These are phyloP conservation scores for Chromoteleia sp. DNA, from an alignment of 2,888 invertebrate species.

Conservation along the genomic window DNA sequence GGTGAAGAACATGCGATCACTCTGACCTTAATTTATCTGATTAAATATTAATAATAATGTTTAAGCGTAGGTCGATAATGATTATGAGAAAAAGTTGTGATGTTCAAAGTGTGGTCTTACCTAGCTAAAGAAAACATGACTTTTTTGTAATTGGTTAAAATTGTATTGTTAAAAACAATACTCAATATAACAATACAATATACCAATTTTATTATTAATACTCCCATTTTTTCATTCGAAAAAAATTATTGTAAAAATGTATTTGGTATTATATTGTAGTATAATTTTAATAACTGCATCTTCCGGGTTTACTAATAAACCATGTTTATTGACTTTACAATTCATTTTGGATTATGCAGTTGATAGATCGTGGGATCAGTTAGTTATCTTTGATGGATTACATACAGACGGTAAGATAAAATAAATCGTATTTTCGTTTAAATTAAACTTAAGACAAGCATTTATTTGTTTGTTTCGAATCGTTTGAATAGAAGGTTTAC, in stretches of 20 bases:
- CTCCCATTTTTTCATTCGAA: too few species aligned
- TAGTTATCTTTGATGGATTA: conserved; percentile 84
- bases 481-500: too few species aligned
- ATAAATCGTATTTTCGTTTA: too few species aligned
- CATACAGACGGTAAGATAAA: conserved; percentile 72
- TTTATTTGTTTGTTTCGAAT: too few species aligned
- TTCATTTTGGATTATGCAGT: conserved; percentile 86
- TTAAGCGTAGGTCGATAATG: conserved; percentile 27
- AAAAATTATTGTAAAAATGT: conserved; percentile 20
- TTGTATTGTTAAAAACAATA: neutral
- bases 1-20: conserved; percentile 6
- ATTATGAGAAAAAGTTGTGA: conserved; percentile 6
- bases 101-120: conserved; percentile 11
- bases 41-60: conserved; percentile 39
- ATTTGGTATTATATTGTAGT: conserved; percentile 17
- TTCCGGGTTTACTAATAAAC: conserved; percentile 51
- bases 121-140: neutral
- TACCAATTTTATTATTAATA: neutral
- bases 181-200: neutral
- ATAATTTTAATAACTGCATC: conserved; percentile 31
- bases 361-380: conserved; percentile 86
- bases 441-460: too few species aligned
- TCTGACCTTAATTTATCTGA: conserved; percentile 38
- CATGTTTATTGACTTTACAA: conserved; percentile 82
- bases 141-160: neutral